A percentile compares a stretch with the other conserved stretches of the same genome.
phyloP scores from a whole-genome alignment of 2,888 invertebrate species.

The Protula sp. region DNA sequence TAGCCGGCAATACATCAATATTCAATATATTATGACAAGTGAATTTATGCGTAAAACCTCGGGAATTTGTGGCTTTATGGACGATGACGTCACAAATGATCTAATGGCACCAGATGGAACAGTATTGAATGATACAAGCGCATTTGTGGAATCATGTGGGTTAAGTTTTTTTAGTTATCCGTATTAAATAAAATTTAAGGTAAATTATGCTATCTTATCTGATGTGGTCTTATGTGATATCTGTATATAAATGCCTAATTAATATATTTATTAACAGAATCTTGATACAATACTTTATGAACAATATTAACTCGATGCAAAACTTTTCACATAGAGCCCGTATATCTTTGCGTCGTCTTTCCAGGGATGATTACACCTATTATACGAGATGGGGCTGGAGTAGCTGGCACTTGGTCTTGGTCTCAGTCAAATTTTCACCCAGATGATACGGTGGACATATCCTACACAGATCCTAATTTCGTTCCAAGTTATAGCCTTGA shows the following conservation, averaged over 20 bases:
- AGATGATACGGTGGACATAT: slow-evolving; percentile 2
- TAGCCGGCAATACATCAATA: slow-evolving; percentile 9
- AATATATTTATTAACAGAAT: no score
- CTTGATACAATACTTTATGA: no score
- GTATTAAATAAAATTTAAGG: no score
- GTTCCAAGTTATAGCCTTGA: neutral
- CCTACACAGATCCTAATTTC: slow-evolving; percentile 2
- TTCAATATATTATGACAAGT: neutral
- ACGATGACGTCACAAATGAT: slow-evolving; percentile 4
- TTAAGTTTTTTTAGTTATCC: no score
- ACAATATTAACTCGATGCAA: no score
- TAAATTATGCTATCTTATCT: no score
- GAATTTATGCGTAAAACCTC: slow-evolving; percentile 1
- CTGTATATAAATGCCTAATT: no score
- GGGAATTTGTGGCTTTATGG: slow-evolving; percentile 9
- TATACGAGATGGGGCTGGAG: no score
- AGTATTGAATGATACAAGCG: neutral
- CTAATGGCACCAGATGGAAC: slow-evolving; percentile 5
- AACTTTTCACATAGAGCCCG: no score
- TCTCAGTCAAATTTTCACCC: slow-evolving; percentile 7
- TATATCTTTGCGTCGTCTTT: no score
- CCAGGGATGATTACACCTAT: no score
- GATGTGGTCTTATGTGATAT: no score
- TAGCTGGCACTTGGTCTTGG: slow-evolving; percentile 9
- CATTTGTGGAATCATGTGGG: slow-evolving; percentile 7